These are phyloP conservation scores for Halcyon smyrnensis DNA, from an alignment of 2,797 vertebrate species.

Conservation along the genomic window DNA sequence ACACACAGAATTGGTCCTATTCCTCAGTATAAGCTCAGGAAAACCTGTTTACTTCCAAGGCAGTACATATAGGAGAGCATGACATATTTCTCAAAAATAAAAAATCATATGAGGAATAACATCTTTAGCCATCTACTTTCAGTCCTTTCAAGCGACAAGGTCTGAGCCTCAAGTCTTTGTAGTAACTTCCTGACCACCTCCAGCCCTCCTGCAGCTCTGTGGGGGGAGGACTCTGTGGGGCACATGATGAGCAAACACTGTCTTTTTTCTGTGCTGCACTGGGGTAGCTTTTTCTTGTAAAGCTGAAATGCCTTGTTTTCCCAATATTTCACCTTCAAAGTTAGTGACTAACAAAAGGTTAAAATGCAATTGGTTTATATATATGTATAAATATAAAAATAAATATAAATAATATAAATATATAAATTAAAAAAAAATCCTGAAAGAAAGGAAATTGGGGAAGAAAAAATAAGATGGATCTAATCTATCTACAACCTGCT, in stretches of 20 bases:
- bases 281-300: neutral
- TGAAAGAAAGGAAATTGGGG: neutral
- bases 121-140: neutral
- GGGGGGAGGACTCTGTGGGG: fast-evolving
- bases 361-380: neutral
- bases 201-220: neutral
- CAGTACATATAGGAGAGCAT: neutral
- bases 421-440: neutral
- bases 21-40: neutral
- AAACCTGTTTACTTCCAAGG: neutral
- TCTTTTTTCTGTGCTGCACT: neutral
- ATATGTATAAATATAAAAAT: neutral
- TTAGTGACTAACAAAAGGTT: neutral
- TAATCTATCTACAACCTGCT: neutral
- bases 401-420: too few relatives aligned
- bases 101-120: neutral
- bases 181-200: neutral
- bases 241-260: neutral
- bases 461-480: neutral
- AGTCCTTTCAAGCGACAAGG: neutral
- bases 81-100: neutral
- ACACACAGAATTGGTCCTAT: neutral
- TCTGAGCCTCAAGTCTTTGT: neutral
- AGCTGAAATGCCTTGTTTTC: neutral
- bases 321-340: neutral